Evolutionary conservation across 1,140 invertebrate genomes (phyloP).

Genomic region (Ridgeia piscesae): DNA sequence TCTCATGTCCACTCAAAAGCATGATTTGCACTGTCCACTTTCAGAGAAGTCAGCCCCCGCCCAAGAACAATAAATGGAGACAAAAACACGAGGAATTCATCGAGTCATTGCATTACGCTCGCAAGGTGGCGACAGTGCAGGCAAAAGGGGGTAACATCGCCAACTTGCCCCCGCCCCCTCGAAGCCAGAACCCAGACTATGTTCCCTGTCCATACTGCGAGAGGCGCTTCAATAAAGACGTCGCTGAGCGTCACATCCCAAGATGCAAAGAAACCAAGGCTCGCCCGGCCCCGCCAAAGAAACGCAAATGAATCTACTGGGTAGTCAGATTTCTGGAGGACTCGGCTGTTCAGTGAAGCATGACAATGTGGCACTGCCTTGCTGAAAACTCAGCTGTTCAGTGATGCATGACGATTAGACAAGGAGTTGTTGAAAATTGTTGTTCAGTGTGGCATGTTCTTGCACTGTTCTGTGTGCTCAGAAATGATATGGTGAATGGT

Average conservation of each 20-base stretch:
- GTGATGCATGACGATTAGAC: background rate
- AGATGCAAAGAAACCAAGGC: constrained; percentile 85
- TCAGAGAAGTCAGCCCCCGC: constrained; percentile 32
- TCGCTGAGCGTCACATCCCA: constrained; percentile 86
- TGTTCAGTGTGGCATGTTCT: no score
- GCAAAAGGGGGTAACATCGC: constrained; percentile 81
- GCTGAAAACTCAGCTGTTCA: background rate
- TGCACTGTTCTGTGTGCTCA: no score
- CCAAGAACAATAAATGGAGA: constrained; percentile 79
- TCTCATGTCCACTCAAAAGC: constrained; percentile 27
- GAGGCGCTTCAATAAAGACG: constrained; percentile 79
- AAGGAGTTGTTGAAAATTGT: no score
- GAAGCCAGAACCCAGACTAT: constrained; percentile 64
- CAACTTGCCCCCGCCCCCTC: constrained; percentile 87
- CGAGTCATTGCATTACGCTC: constrained; percentile 82
- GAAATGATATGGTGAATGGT: background rate
- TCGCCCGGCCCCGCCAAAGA: constrained; percentile 51
- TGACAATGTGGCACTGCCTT: background rate
- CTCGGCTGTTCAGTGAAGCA: background rate
- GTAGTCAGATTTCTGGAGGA: background rate
- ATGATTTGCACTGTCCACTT: background rate
- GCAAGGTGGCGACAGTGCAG: constrained; percentile 78
- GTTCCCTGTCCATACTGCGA: constrained; percentile 76
- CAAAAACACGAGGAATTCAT: constrained; percentile 93
- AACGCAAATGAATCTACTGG: background rate